Evolutionary conservation across 2,113 vertebrate genomes (phyloP).

Genomic region (Oenanthe melanoleuca): DNA sequence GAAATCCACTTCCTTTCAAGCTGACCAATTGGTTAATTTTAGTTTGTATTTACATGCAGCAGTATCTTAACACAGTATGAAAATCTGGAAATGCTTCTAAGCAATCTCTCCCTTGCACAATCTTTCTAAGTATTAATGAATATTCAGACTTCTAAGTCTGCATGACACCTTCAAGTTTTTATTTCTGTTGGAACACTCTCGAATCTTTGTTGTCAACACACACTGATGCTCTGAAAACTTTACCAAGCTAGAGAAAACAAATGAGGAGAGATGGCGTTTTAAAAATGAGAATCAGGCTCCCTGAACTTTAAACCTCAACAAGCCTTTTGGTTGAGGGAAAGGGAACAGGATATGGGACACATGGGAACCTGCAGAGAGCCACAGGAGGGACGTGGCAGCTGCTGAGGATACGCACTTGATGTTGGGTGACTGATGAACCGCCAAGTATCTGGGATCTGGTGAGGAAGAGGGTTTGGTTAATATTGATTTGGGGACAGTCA

Average conservation of each 20-base stretch:
- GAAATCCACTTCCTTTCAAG: neutral
- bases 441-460: conserved; percentile 79
- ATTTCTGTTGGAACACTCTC: neutral
- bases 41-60: neutral
- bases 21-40: neutral
- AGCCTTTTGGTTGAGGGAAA: neutral
- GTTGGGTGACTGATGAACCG: conserved; percentile 64
- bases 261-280: neutral
- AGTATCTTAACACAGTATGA: neutral
- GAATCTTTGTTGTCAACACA: neutral
- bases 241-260: neutral
- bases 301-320: neutral
- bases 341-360: neutral
- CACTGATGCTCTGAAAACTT: neutral
- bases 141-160: neutral
- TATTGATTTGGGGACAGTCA: conserved; percentile 86
- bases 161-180: neutral
- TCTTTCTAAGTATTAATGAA: neutral
- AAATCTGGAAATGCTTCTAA: neutral
- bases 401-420: conserved; percentile 78
- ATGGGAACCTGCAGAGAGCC: neutral
- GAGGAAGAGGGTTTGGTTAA: conserved; percentile 85
- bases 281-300: neutral
- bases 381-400: neutral
- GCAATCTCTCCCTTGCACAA: neutral